Evolutionary conservation across 2,888 invertebrate species (phyloP).

Genomic region (Acleris holmiana): DNA sequence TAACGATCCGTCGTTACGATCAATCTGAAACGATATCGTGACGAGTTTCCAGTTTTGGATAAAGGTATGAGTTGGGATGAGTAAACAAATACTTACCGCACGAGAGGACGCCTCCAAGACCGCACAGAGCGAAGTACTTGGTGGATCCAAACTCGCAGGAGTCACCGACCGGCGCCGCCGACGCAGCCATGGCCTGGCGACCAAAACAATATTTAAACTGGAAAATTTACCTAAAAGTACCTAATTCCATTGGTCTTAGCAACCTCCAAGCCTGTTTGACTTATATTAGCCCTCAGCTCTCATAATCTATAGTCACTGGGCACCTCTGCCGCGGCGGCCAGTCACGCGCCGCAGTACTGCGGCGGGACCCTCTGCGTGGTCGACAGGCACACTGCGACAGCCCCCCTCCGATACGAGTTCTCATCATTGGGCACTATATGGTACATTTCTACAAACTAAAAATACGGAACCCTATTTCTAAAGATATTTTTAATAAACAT

Average conservation of each 20-base stretch:
- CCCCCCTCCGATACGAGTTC: slow-evolving; percentile 64
- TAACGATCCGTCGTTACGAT: too few relatives aligned
- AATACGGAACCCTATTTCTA: too few relatives aligned
- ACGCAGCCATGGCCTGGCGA: slow-evolving; percentile 68
- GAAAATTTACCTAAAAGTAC: background rate
- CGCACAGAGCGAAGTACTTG: slow-evolving; percentile 96
- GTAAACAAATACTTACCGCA: slow-evolving; percentile 72
- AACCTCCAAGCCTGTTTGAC: background rate
- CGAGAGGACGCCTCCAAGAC: slow-evolving; percentile 91
- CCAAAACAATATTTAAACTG: slow-evolving; percentile 9
- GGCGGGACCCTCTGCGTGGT: slow-evolving; percentile 45
- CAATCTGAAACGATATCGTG: too few relatives aligned
- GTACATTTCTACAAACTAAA: too few relatives aligned
- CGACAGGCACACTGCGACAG: slow-evolving; percentile 40
- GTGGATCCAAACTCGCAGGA: slow-evolving; percentile 96
- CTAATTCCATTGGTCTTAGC: too few relatives aligned
- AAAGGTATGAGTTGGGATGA: too few relatives aligned
- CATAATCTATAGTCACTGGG: slow-evolving; percentile 73
- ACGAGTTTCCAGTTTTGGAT: too few relatives aligned
- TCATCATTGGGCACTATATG: slow-evolving; percentile 64
- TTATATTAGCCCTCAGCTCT: slow-evolving; percentile 68
- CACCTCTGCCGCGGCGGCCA: slow-evolving; percentile 48
- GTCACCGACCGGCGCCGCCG: slow-evolving; percentile 65
- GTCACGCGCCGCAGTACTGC: slow-evolving; percentile 21
- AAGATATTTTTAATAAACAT: too few relatives aligned